A percentile compares a stretch with the other conserved stretches of the same genome.
Evolutionary conservation across 2,888 invertebrate genomes (phyloP).

Genomic region (Linnaemya tessellans): DNA sequence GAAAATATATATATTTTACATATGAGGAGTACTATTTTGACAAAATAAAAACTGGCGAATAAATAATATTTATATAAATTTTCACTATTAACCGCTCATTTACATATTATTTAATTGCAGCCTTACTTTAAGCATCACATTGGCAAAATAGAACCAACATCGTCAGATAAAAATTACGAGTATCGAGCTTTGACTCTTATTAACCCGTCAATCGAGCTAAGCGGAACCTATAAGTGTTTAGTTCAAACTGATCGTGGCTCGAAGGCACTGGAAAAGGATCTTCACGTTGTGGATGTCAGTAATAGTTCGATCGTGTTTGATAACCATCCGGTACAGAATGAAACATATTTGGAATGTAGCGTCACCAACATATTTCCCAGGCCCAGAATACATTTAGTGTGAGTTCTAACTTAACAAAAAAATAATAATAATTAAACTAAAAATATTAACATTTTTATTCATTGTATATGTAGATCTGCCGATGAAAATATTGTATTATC

Average conservation of each 20-base stretch:
- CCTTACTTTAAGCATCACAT: slow-evolving; percentile 84
- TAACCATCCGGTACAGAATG: slow-evolving; percentile 71
- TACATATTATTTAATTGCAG: slow-evolving; percentile 60
- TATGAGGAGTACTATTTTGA: no score
- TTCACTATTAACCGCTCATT: no score
- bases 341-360: slow-evolving; percentile 73
- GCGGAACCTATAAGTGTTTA: slow-evolving; percentile 89
- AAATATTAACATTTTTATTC: not conserved
- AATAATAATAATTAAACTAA: not conserved
- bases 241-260: slow-evolving; percentile 85
- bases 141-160: slow-evolving; percentile 87
- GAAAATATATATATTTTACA: no score
- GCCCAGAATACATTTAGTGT: slow-evolving; percentile 73
- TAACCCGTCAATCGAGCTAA: slow-evolving; percentile 87
- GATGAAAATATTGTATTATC: slow-evolving; percentile 53
- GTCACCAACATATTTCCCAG: slow-evolving; percentile 73
- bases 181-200: slow-evolving; percentile 88
- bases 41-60: no score
- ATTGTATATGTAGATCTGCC: slow-evolving; percentile 1
- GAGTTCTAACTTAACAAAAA: slow-evolving; percentile 36
- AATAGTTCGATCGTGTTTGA: slow-evolving; percentile 70
- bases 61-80: no score
- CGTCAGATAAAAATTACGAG: slow-evolving; percentile 87
- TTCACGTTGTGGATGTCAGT: slow-evolving; percentile 74
- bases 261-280: slow-evolving; percentile 76